Conservation (phyloP, 2,113 vertebrate genomes). For the Thalassarche chlororhynchos region DNA sequence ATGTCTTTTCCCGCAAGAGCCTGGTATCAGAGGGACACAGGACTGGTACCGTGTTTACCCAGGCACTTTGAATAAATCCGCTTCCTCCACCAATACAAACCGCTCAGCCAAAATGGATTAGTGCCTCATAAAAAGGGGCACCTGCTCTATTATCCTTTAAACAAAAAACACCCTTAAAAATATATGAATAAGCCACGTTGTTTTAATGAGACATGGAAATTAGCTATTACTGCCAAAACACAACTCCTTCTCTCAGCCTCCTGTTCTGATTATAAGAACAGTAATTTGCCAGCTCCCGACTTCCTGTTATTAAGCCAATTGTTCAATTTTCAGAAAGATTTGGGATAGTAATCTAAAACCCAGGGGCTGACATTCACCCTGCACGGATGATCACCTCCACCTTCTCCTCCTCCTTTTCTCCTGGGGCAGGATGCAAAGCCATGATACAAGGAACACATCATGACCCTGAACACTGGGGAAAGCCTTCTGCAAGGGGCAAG, state of each 20-base stretch:
- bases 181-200: neutral
- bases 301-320: conserved; percentile 59
- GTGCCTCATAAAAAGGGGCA: neutral
- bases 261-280: conserved; percentile 12
- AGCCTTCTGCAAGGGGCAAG: neutral
- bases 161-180: neutral
- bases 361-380: neutral
- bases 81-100: neutral
- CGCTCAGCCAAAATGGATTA: neutral
- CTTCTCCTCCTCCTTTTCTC: neutral
- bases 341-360: neutral
- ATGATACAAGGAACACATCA: neutral
- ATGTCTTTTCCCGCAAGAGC: neutral
- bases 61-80: neutral
- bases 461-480: neutral
- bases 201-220: conserved; percentile 45
- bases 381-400: neutral
- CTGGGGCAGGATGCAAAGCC: neutral
- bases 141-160: neutral
- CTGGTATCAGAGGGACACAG: neutral
- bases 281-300: conserved; percentile 33
- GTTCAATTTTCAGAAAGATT: conserved; percentile 42
- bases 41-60: neutral
- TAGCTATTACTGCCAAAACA: conserved; percentile 35
- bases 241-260: neutral